Conservation (phyloP, 92 coral and sea anemone genomes). For the Zoanthus solanderi region DNA sequence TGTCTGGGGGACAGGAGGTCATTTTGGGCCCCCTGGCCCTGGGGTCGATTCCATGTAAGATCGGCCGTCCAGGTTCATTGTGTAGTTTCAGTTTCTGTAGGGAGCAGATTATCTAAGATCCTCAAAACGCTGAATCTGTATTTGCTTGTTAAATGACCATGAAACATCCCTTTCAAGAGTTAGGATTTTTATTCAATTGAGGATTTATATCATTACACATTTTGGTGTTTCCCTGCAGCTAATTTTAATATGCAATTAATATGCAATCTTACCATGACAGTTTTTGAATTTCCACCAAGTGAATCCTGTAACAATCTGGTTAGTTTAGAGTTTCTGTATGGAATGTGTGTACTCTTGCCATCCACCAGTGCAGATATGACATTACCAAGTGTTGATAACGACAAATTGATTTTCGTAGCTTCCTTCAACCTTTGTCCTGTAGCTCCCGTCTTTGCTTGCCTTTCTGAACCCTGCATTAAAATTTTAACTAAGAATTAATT, state of each 20-base stretch:
- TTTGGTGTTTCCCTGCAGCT: too few species aligned
- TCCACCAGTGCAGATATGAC: constrained; percentile 98
- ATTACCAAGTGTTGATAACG: constrained; percentile 97
- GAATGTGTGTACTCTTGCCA: constrained; percentile 98
- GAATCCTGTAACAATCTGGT: constrained; percentile 97
- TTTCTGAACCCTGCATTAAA: constrained; percentile 85
- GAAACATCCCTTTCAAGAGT: too few species aligned
- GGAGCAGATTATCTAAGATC: too few species aligned
- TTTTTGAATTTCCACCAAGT: constrained; percentile 96
- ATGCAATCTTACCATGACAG: constrained; percentile 82
- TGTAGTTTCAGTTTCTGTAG: neutral
- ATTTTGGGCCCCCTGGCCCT: neutral
- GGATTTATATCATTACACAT: too few species aligned
- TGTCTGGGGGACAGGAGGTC: neutral
- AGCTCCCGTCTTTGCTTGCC: constrained; percentile 98
- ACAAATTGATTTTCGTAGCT: constrained; percentile 97
- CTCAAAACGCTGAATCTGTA: too few species aligned
- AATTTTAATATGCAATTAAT: neutral
- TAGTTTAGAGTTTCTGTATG: constrained; percentile 97
- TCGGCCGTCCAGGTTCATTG: neutral
- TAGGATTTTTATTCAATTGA: too few species aligned
- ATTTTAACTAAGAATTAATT: neutral
- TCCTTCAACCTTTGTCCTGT: constrained; percentile 96
- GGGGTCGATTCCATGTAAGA: neutral
- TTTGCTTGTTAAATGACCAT: too few species aligned